Percentiles rank a stretch among this genome's conserved stretches.
phyloP scores from a whole-genome alignment of 1,140 invertebrate species.

The Bradysia coprophila region DNA sequence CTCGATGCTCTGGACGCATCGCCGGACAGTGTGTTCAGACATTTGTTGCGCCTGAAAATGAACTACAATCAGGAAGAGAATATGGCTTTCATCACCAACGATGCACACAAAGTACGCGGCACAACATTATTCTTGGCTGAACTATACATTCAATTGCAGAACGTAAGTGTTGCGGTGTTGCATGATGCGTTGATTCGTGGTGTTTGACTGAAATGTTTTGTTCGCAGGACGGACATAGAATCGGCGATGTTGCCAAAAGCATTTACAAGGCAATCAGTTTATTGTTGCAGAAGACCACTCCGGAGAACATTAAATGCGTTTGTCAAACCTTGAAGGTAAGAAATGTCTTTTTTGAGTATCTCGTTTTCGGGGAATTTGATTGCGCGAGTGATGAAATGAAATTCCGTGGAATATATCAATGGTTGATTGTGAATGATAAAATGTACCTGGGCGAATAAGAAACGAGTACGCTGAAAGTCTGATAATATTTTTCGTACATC shows the following conservation, averaged over 20 bases:
- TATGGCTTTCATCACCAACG: slow-evolving; percentile 3
- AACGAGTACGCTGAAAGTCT: too few species aligned
- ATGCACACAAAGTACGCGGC: slow-evolving; percentile 3
- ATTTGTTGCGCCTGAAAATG: slow-evolving; percentile 3
- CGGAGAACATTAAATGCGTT: slow-evolving; percentile 30
- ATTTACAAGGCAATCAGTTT: slow-evolving; percentile 2
- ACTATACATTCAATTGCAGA: slow-evolving; percentile 5
- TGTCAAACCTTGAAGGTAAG: slow-evolving; percentile 31
- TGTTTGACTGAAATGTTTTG: neutral
- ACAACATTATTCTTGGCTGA: slow-evolving; percentile 6
- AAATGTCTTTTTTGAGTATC: too few species aligned
- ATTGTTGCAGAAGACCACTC: slow-evolving; percentile 1
- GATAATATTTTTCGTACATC: too few species aligned
- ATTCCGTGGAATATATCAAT: too few species aligned
- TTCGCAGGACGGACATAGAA: neutral
- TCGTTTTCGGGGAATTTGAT: too few species aligned
- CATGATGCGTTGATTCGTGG: neutral
- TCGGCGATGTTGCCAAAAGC: slow-evolving; percentile 1
- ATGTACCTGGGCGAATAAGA: too few species aligned
- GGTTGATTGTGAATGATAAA: too few species aligned
- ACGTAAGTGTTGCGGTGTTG: slow-evolving; percentile 1
- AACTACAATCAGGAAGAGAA: slow-evolving; percentile 3
- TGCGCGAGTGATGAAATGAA: too few species aligned
- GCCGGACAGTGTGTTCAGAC: slow-evolving; percentile 2
- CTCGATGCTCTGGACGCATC: slow-evolving; percentile 3